Percentiles rank a stretch among this genome's conserved stretches.
Conservation (phyloP, 2,888 invertebrate genomes). For the Boloria euphrosyne region DNA sequence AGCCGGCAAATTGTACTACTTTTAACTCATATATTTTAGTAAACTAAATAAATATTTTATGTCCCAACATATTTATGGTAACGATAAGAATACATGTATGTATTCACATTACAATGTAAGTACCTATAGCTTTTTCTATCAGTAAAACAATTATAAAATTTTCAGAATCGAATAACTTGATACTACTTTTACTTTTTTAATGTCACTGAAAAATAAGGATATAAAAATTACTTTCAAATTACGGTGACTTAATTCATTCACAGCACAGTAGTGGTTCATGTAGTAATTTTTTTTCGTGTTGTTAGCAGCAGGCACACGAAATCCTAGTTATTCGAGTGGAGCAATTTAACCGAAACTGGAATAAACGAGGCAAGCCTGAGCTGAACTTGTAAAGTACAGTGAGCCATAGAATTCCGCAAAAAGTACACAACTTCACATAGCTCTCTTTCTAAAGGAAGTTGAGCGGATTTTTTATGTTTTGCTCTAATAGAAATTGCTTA, state of each 20-base stretch:
- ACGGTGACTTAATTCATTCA: background rate
- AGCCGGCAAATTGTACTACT: constrained; percentile 7
- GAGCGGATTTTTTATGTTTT: constrained; percentile 15
- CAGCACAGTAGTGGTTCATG: background rate
- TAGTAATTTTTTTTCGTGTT: constrained; percentile 9
- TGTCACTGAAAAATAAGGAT: too few species aligned
- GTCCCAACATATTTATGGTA: too few species aligned
- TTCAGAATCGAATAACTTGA: too few species aligned
- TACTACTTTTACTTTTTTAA: too few species aligned
- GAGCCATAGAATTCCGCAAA: constrained; percentile 32
- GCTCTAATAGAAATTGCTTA: constrained; percentile 15
- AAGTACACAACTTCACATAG: constrained; percentile 10
- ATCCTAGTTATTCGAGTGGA: constrained; percentile 35
- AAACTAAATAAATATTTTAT: background rate
- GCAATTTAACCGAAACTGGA: constrained; percentile 31
- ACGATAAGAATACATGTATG: too few species aligned
- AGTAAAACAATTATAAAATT: too few species aligned
- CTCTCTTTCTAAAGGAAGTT: constrained; percentile 6
- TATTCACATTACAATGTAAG: too few species aligned
- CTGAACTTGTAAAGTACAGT: constrained; percentile 30
- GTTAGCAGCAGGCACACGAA: constrained; percentile 19
- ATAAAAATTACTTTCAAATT: background rate
- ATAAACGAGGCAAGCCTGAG: constrained; percentile 28
- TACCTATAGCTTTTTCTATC: too few species aligned
- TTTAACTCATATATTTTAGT: background rate